A percentile compares a stretch with the other conserved stretches of the same genome.
Conservation (phyloP, 2,797 vertebrate genomes). For the Siniperca obscura region DNA sequence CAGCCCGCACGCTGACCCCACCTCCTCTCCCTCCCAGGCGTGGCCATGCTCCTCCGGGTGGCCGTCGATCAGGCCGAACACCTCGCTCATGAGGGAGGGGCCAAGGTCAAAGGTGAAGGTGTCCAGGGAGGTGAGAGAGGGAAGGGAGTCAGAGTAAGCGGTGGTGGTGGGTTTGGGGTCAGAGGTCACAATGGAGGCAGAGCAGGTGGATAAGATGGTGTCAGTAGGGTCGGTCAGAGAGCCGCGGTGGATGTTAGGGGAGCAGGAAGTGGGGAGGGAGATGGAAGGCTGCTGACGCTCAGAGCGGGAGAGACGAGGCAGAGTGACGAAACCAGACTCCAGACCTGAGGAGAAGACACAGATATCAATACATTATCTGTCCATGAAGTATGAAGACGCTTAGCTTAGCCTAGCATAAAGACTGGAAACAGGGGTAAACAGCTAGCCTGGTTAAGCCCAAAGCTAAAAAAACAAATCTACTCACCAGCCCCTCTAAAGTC, state of each 20-base stretch:
- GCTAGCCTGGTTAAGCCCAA: not conserved
- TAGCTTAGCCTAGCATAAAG: not conserved
- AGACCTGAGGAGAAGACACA: conserved; percentile 83
- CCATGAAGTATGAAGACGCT: not conserved
- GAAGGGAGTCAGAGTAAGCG: conserved; percentile 77
- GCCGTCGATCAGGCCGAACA: conserved; percentile 89
- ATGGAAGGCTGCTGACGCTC: conserved; percentile 86
- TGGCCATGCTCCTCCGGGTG: conserved; percentile 57
- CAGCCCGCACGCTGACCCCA: conserved; percentile 61
- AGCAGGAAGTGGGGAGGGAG: conserved; percentile 69
- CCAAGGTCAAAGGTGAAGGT: conserved; percentile 96
- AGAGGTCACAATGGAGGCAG: conserved; percentile 83
- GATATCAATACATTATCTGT: not conserved
- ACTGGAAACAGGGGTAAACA: too few relatives aligned
- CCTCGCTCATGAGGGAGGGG: conserved; percentile 96
- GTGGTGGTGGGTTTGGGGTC: conserved; percentile 80
- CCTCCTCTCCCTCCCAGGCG: conserved; percentile 70
- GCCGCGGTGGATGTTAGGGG: conserved; percentile 78
- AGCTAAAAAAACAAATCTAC: too few relatives aligned
- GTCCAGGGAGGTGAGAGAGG: conserved; percentile 89
- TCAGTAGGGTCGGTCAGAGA: conserved; percentile 78
- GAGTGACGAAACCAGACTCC: conserved; percentile 94
- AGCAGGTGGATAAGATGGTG: conserved; percentile 79
- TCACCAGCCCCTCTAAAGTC: not conserved
- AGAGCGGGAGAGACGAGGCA: conserved; percentile 89